Percentiles rank a stretch among this genome's conserved stretches.
These are phyloP conservation scores for Caenorhabditis japonica DNA, from an alignment of 2,888 invertebrate species.

Conservation along the genomic window DNA sequence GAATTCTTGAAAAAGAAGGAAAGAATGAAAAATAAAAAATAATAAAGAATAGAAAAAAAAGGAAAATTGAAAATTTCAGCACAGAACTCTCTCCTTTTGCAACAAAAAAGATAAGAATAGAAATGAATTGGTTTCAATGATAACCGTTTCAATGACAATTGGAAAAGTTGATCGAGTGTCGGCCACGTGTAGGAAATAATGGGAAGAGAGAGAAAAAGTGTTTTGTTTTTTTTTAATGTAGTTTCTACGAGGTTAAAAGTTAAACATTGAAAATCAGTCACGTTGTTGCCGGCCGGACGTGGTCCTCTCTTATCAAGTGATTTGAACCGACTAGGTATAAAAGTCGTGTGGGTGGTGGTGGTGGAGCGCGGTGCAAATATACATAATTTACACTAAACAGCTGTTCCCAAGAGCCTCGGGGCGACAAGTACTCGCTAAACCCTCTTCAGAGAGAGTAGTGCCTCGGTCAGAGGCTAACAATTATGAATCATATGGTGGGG, in stretches of 20 bases:
- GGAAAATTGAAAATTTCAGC: no score
- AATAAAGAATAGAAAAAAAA: no score
- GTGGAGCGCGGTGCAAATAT: constrained; percentile 26
- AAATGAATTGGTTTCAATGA: constrained; percentile 2
- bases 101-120: constrained; percentile 3
- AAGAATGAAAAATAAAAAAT: no score
- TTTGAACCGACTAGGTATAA: constrained; percentile 7
- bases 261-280: no score
- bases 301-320: constrained; percentile 39
- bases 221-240: no score
- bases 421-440: constrained; percentile 39
- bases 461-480: neutral
- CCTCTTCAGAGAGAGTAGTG: constrained; percentile 4
- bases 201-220: no score
- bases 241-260: no score
- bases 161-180: constrained; percentile 15
- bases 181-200: no score
- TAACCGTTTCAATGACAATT: constrained; percentile 25
- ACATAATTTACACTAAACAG: constrained; percentile 49
- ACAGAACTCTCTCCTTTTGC: no score
- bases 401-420: constrained; percentile 33
- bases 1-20: no score
- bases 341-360: constrained; percentile 12
- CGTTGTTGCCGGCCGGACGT: no score
- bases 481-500: no score